phyloP scores from a whole-genome alignment of 2,113 vertebrate species.

The Oriolus oriolus region DNA sequence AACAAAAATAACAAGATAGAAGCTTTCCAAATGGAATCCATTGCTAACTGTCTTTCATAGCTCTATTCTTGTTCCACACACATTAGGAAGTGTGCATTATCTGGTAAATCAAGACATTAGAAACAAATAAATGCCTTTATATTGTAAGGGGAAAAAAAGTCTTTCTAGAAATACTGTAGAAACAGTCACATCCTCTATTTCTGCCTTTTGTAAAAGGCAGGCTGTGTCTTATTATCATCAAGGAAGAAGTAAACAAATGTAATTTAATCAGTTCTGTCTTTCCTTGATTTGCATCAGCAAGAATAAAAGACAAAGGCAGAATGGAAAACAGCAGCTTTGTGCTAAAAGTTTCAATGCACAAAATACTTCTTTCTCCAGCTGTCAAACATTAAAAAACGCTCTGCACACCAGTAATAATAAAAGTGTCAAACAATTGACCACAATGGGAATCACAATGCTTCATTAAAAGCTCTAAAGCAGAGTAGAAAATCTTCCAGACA shows the following conservation, averaged over 20 bases:
- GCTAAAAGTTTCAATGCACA: constrained; percentile 57
- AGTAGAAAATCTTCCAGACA: constrained; percentile 33
- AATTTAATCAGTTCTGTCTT: constrained; percentile 56
- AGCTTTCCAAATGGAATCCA: background rate
- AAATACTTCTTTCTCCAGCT: constrained; percentile 56
- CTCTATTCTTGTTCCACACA: background rate
- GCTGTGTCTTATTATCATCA: constrained; percentile 36
- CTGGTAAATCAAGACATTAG: background rate
- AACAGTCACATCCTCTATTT: constrained; percentile 23
- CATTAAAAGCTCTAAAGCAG: constrained; percentile 29
- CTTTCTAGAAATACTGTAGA: constrained; percentile 20
- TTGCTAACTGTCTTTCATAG: background rate
- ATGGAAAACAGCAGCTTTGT: constrained; percentile 53
- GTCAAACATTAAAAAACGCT: constrained; percentile 24
- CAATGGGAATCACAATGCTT: constrained; percentile 44
- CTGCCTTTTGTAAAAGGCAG: constrained; percentile 20
- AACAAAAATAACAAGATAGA: background rate
- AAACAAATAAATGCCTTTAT: constrained; percentile 26
- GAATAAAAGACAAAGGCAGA: constrained; percentile 62
- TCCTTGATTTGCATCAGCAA: constrained; percentile 41
- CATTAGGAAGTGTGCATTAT: background rate
- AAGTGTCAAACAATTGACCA: constrained; percentile 44
- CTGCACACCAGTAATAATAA: constrained; percentile 31
- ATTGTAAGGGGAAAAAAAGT: no score
- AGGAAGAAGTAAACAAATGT: constrained; percentile 56